phyloP scores from a whole-genome alignment of 2,113 vertebrate genomes.

The Casuarius casuarius region DNA sequence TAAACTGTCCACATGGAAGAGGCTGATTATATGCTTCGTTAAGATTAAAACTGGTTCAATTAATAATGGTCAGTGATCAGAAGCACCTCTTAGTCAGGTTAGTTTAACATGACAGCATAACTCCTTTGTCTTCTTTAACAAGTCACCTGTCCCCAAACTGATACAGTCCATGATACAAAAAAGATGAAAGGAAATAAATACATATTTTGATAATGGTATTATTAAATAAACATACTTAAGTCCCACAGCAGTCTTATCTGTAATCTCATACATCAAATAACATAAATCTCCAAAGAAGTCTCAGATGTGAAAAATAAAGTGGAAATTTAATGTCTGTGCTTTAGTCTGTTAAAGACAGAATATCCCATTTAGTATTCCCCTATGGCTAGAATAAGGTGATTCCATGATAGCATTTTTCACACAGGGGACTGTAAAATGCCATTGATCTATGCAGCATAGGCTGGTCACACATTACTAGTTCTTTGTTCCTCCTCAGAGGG shows the following conservation, averaged over 20 bases:
- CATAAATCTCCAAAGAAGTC: not conserved
- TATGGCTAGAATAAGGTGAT: not conserved
- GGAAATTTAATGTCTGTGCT: not conserved
- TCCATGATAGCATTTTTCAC: not conserved
- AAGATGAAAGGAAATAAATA: not conserved
- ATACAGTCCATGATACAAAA: not conserved
- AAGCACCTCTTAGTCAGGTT: not conserved
- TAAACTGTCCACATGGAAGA: slow-evolving; percentile 14
- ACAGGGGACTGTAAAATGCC: not conserved
- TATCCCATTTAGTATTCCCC: not conserved
- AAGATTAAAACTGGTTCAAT: slow-evolving; percentile 7
- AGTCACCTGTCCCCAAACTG: not conserved
- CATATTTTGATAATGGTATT: not conserved
- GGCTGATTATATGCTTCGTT: not conserved
- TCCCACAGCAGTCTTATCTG: not conserved
- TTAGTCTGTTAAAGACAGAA: not conserved
- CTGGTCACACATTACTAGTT: not conserved
- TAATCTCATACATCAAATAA: not conserved
- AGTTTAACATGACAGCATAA: slow-evolving; percentile 3
- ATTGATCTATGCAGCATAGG: rapidly evolving
- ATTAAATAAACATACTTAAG: not conserved
- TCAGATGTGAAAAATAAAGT: not conserved
- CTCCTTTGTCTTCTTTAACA: slow-evolving; percentile 8
- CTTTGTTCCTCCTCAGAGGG: not conserved
- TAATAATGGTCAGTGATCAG: slow-evolving; percentile 52